Conservation (phyloP, 53 echinoderm and acorn worm species). For the Zoroaster sp. region DNA sequence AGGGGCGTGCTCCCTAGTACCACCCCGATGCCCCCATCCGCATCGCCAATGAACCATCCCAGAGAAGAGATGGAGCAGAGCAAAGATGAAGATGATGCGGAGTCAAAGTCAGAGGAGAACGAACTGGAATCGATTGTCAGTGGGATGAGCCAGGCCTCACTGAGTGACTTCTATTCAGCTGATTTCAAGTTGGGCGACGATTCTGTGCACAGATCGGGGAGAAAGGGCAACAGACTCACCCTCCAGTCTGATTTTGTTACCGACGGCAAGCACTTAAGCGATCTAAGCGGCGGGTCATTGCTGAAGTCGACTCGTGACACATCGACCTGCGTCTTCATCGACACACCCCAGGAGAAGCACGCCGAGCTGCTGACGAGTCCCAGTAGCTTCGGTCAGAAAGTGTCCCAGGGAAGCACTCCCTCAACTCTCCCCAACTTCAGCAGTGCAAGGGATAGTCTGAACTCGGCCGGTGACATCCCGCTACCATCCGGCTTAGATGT, state of each 20-base stretch:
- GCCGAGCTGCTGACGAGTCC: conserved; percentile 60
- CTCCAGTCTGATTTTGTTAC: conserved; percentile 56
- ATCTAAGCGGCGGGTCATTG: conserved; percentile 60
- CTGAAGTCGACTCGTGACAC: conserved; percentile 72
- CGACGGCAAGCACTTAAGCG: conserved; percentile 59
- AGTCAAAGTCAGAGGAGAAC: conserved; percentile 12
- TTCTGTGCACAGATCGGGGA: background rate
- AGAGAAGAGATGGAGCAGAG: background rate
- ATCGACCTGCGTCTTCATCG: conserved; percentile 79
- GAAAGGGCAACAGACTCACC: background rate
- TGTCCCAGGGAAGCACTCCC: conserved; percentile 65
- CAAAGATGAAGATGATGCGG: conserved; percentile 17
- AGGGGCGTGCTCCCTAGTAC: conserved; percentile 73
- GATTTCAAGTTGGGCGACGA: conserved; percentile 64
- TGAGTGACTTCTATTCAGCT: conserved; percentile 67
- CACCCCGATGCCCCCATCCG: conserved; percentile 29
- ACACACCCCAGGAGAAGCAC: conserved; percentile 73
- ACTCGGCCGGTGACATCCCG: conserved; percentile 86
- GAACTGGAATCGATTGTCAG: conserved; percentile 72
- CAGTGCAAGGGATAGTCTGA: conserved; percentile 84
- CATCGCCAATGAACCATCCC: background rate
- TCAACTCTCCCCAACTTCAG: conserved; percentile 76
- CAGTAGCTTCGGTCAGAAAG: conserved; percentile 58
- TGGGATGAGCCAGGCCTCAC: conserved; percentile 40
- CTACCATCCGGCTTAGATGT: conserved; percentile 32